phyloP scores from a whole-genome alignment of 1,140 invertebrate genomes.

The Drosophila oshimai region DNA sequence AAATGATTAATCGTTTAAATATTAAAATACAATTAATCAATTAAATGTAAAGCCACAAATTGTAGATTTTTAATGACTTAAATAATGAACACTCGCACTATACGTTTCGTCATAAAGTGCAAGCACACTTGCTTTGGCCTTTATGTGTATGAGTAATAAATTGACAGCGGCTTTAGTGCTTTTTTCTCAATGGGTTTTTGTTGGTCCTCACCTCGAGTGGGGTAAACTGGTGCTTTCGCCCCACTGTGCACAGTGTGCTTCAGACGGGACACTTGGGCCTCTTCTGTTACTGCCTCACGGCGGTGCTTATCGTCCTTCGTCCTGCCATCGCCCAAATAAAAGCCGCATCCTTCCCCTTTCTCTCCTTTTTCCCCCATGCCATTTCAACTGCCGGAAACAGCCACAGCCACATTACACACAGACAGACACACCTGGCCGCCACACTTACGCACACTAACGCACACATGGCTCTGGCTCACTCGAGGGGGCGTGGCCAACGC shows the following conservation, averaged over 20 bases:
- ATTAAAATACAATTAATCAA: no score
- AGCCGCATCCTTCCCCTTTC: background rate
- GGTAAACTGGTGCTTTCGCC: background rate
- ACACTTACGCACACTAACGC: background rate
- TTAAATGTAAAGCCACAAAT: no score
- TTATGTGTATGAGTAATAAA: background rate
- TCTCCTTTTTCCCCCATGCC: no score
- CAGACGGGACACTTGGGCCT: conserved; percentile 6
- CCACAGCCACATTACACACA: background rate
- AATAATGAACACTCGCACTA: no score
- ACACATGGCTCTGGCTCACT: background rate
- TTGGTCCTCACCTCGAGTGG: background rate
- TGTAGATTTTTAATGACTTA: no score
- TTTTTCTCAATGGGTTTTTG: background rate
- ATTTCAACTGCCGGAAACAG: conserved; percentile 25
- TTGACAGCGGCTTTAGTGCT: background rate
- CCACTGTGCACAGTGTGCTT: conserved; percentile 1
- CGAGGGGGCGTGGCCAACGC: background rate
- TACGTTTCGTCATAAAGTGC: no score
- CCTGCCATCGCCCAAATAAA: background rate
- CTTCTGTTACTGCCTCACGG: no score
- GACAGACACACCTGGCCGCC: conserved; percentile 22
- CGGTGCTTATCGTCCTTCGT: conserved; percentile 11
- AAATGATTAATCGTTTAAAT: no score
- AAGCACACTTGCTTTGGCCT: background rate